phyloP scores from a whole-genome alignment of 2,888 invertebrate species.

The Danaus chrysippus region DNA sequence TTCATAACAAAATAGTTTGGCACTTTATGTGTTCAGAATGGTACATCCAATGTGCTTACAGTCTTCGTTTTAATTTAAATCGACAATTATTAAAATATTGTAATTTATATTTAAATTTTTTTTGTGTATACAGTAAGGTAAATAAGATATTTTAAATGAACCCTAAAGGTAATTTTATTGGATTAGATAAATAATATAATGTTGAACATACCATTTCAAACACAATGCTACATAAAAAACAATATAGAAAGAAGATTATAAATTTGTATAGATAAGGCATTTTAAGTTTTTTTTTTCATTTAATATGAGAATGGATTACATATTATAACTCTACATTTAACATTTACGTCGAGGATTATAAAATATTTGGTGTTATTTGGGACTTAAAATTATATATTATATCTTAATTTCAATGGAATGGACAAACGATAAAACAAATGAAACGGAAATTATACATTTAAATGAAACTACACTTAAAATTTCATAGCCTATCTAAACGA shows the following conservation, averaged over 20 bases:
- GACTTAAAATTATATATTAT: constrained; percentile 61
- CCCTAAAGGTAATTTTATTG: neutral
- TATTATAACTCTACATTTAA: constrained; percentile 45
- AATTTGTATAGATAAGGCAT: constrained; percentile 41
- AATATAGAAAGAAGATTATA: constrained; percentile 32
- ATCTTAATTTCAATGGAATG: constrained; percentile 49
- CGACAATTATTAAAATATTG: constrained; percentile 24
- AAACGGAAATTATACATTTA: constrained; percentile 34
- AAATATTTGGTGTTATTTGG: constrained; percentile 63
- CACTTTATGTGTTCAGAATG: constrained; percentile 48
- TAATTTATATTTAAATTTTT: constrained; percentile 8
- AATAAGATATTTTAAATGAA: constrained; percentile 10
- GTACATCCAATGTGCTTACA: constrained; percentile 35
- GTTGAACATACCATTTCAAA: constrained; percentile 41
- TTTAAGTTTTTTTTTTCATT: constrained; percentile 37
- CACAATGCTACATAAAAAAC: constrained; percentile 42
- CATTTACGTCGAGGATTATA: constrained; percentile 47
- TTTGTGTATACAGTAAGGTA: constrained; percentile 16
- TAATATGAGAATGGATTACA: constrained; percentile 36
- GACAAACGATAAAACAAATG: constrained; percentile 33
- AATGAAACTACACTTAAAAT: constrained; percentile 44
- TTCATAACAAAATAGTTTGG: constrained; percentile 44
- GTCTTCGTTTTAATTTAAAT: constrained; percentile 23
- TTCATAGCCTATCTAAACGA: constrained; percentile 69
- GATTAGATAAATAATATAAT: constrained; percentile 14